Evolutionary conservation across 2,888 invertebrate genomes (phyloP), one percentile per base, ranked within the genome.

Genomic region (Drosophila mimetica): DNA sequence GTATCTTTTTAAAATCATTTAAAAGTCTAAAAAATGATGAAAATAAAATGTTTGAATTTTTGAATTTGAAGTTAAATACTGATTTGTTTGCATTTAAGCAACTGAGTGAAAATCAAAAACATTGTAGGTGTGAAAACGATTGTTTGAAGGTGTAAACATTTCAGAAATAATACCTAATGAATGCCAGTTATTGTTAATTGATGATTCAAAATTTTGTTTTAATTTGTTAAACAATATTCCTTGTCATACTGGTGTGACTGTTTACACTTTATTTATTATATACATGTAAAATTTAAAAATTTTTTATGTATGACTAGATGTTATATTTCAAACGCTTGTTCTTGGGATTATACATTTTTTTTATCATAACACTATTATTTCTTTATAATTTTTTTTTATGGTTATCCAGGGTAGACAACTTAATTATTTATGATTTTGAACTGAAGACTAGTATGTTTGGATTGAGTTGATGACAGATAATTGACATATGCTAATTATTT

Each of bases 81-180:
- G 22, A 2, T 22, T n/a, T 22, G 42, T 22, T 42, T n/a, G 4
- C 22, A n/a, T 13, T 20, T n/a, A 2, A 20, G 18, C 13, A 13
- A 20, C 7, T 7, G 20, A 41, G 8, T n/a, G 8, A n/a, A 20
- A 41, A 13, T 4, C n/a, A 22, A 8, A 42, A 8, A 22, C 20
- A n/a, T 22, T 42, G 42, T n/a, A 42, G n/a, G 42, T 22, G 42
- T n/a, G n/a, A 42, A 42, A 42, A 22, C n/a, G 7, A 22, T 42
- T 22, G 8, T 42, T 42, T 8, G 6, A 9, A 3, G 7, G 42
- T 1, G 42, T 28, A 11, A 28, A 11, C 11, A 11, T 14, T 28
- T 6, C 0, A 16, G 2, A 44, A 41, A 20, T 13, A 41, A 39
- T 39, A 39, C 16, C 41, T 13, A 41, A 41, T 18, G 13, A 41